Percentiles rank a stretch among this genome's conserved stretches.
Evolutionary conservation across 1,140 invertebrate species (phyloP).

Genomic region (Lineus longissimus): DNA sequence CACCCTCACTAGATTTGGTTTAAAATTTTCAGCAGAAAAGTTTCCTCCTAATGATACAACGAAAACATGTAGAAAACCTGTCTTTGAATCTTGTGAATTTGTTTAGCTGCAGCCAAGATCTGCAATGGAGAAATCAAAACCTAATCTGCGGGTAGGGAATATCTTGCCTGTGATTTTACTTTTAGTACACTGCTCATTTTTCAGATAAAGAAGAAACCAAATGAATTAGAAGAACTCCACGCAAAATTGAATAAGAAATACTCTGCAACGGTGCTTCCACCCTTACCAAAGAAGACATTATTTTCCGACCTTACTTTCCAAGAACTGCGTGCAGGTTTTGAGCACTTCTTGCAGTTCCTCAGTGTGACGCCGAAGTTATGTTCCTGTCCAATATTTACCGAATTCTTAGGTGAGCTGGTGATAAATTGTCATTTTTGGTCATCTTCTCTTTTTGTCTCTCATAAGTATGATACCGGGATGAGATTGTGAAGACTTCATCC

Average conservation of each 20-base stretch:
- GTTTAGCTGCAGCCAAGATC: too few species aligned
- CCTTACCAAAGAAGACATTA: conserved; percentile 31
- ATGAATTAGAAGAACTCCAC: conserved; percentile 38
- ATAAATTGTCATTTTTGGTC: too few species aligned
- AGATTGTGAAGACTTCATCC: too few species aligned
- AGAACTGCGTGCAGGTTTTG: conserved; percentile 1
- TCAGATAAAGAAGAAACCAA: conserved; percentile 32
- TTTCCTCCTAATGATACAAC: too few species aligned
- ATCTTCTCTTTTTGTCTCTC: too few species aligned
- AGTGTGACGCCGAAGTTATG: not conserved
- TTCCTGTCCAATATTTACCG: not conserved
- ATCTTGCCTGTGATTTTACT: not conserved
- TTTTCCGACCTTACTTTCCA: conserved; percentile 10
- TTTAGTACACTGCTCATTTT: conserved; percentile 1
- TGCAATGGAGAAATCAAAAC: too few species aligned
- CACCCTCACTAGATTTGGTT: not conserved
- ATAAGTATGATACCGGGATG: too few species aligned
- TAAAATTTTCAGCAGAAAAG: not conserved
- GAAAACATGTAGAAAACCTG: too few species aligned
- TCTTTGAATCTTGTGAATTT: too few species aligned
- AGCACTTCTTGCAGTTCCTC: conserved; percentile 13
- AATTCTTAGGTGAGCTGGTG: not conserved
- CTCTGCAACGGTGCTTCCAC: conserved; percentile 31
- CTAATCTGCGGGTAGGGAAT: too few species aligned
- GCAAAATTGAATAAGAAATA: conserved; percentile 28